Base-by-base conservation (phyloP, 2,888 invertebrate genomes). In the Palloptera scutellata region DNA sequence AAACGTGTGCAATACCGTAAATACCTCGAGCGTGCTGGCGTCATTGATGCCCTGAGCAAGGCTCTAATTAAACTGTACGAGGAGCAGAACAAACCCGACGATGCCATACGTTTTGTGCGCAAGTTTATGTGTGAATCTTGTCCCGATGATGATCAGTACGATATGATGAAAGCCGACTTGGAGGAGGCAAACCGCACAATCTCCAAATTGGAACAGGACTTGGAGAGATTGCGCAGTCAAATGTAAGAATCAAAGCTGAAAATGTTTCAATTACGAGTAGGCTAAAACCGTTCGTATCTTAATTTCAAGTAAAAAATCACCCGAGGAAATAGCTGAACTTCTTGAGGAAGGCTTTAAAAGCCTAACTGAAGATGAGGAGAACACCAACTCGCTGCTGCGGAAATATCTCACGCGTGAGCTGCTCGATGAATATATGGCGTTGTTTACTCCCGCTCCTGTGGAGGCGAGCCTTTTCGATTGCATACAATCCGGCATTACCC, bases 401-500 rank as follows among this genome's bases (percentile, higher is more conserved):
- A 89, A 90, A 82, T 86, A 89, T 81, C 83, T 89, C 55, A 87
- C 87, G 40, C 85, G 85, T 67, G 87, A 87, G 40, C 77, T 88
- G n/a, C 84, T 88, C 68, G 87, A 88, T 74, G 82, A 84, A 62
- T 84, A 88, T 66, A 88, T 89, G 84, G 79, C 78, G 68, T 83
- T 86, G 61, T 87, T 87, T 75, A 90, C 89, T 13, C 78, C 85
- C 43, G 81, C 86, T 64, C 84, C 85, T 20, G 84, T 86, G 69
- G 88, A 88, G 57, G 88, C 90, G 12, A 87, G 87, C 61, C 85
- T 91, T 15, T 84, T 87, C 64, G 90, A 91, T 79, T 88, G 89
- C 72, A 86, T 90, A 70, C 88, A 88, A 69, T 89, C 91, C 42
- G 91, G 91, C 51, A 85, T 90, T 48, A 87, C 87, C 78, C 89